phyloP scores from a whole-genome alignment of 2,797 vertebrate genomes.

The Gymnoscopelus microlampas region DNA sequence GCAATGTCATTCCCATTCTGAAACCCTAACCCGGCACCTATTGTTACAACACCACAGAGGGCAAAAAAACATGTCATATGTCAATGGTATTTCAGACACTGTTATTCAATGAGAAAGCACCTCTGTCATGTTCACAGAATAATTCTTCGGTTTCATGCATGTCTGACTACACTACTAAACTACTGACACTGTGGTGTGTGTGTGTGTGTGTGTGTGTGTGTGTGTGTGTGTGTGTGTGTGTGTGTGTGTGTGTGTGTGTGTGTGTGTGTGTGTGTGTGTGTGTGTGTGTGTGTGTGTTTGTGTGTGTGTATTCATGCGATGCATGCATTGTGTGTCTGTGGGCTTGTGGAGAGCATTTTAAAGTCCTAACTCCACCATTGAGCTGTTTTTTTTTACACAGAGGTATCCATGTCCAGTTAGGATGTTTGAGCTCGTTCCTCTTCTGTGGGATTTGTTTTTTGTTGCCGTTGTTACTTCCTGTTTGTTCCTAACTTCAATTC shows the following conservation, averaged over 20 bases:
- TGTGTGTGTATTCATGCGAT: slow-evolving; percentile 4
- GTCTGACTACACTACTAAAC: slow-evolving; percentile 57
- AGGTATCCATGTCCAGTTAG: no score
- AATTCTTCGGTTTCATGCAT: slow-evolving; percentile 70
- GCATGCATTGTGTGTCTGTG: slow-evolving; percentile 11
- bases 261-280: slow-evolving; percentile 5
- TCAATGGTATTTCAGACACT: slow-evolving; percentile 82
- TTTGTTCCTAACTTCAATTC: no score
- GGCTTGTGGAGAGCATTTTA: no score
- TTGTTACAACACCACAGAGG: no score
- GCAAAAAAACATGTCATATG: slow-evolving; percentile 9
- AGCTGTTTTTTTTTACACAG: no score
- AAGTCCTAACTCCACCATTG: no score
- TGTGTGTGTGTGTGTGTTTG: background rate
- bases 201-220: background rate
- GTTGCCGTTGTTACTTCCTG: no score
- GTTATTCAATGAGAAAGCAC: slow-evolving; percentile 72
- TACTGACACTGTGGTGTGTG: slow-evolving; percentile 17
- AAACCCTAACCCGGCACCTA: no score
- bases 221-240: slow-evolving; percentile 5
- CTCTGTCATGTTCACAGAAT: slow-evolving; percentile 67
- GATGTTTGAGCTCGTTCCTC: no score
- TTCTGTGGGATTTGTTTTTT: no score
- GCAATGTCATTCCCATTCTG: slow-evolving; percentile 78
- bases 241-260: slow-evolving; percentile 9